Evolutionary conservation across 1,140 invertebrate genomes (phyloP).

Genomic region (Ceratoteleas bidentatus): DNA sequence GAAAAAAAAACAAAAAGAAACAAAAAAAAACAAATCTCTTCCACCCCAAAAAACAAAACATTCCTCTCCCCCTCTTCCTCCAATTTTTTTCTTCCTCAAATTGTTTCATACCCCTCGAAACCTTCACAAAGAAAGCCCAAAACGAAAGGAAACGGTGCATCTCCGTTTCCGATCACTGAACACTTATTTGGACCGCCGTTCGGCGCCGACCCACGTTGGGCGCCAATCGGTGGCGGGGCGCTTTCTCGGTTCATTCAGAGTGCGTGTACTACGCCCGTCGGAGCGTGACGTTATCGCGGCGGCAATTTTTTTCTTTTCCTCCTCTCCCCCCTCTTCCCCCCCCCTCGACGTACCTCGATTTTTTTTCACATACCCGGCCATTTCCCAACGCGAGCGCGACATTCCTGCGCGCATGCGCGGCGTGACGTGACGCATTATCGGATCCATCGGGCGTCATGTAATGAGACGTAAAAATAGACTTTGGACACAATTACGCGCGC

Average conservation of each 20-base stretch:
- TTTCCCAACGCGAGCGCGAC: slow-evolving; percentile 42
- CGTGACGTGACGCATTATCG: slow-evolving; percentile 29
- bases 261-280: slow-evolving; percentile 20
- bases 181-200: too few relatives aligned
- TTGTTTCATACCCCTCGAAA: too few relatives aligned
- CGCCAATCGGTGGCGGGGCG: background rate
- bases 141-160: too few relatives aligned
- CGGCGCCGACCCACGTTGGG: too few relatives aligned
- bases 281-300: slow-evolving; percentile 45
- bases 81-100: too few relatives aligned
- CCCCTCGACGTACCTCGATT: too few relatives aligned
- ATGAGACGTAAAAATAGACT: slow-evolving; percentile 37
- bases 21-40: too few relatives aligned
- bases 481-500: slow-evolving; percentile 28
- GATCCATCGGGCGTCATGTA: slow-evolving; percentile 26
- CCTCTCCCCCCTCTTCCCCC: background rate
- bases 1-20: too few relatives aligned
- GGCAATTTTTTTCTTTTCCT: slow-evolving; percentile 27
- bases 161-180: too few relatives aligned
- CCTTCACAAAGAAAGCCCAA: too few relatives aligned
- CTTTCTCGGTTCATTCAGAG: slow-evolving; percentile 35
- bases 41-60: too few relatives aligned
- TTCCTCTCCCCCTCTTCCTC: too few relatives aligned
- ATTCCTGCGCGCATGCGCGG: slow-evolving; percentile 16
- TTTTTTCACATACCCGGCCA: slow-evolving; percentile 18